Percentiles rank a stretch among this genome's conserved stretches.
Conservation (phyloP, 1,140 invertebrate species). For the Drosophila seguyi region DNA sequence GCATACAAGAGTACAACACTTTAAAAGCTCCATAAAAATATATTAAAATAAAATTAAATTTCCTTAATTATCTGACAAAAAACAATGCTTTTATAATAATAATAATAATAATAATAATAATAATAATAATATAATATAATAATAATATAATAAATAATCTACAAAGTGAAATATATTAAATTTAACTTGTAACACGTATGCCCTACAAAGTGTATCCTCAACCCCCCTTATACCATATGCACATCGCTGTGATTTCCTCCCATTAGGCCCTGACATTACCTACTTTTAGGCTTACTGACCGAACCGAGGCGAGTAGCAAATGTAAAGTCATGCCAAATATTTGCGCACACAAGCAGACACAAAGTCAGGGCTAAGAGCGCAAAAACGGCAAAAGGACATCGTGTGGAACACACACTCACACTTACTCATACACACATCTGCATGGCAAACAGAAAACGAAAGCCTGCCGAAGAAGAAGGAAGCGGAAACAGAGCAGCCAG, state of each 20-base stretch:
- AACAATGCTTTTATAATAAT: too few relatives aligned
- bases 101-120: too few relatives aligned
- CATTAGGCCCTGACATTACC: slow-evolving; percentile 32
- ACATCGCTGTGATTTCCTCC: slow-evolving; percentile 26
- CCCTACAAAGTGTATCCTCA: background rate
- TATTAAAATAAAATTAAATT: too few relatives aligned
- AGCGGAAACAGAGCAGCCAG: slow-evolving; percentile 45
- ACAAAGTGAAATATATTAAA: background rate
- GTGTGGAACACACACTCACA: slow-evolving; percentile 31
- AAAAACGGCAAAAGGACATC: slow-evolving; percentile 44
- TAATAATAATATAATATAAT: too few relatives aligned
- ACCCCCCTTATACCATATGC: slow-evolving; percentile 6
- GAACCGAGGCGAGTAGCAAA: slow-evolving; percentile 42
- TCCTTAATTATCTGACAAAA: too few relatives aligned
- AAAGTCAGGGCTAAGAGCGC: slow-evolving; percentile 52
- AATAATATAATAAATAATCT: too few relatives aligned
- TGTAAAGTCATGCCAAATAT: slow-evolving; percentile 69
- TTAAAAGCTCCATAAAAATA: too few relatives aligned
- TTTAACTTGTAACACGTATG: background rate
- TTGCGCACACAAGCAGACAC: slow-evolving; percentile 52
- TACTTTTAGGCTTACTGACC: slow-evolving; percentile 40
- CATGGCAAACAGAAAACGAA: slow-evolving; percentile 63
- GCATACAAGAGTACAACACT: too few relatives aligned
- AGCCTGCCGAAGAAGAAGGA: slow-evolving; percentile 20
- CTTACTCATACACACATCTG: slow-evolving; percentile 31